Base-by-base conservation (phyloP, 2,797 vertebrate species). In the Squalus acanthias region DNA sequence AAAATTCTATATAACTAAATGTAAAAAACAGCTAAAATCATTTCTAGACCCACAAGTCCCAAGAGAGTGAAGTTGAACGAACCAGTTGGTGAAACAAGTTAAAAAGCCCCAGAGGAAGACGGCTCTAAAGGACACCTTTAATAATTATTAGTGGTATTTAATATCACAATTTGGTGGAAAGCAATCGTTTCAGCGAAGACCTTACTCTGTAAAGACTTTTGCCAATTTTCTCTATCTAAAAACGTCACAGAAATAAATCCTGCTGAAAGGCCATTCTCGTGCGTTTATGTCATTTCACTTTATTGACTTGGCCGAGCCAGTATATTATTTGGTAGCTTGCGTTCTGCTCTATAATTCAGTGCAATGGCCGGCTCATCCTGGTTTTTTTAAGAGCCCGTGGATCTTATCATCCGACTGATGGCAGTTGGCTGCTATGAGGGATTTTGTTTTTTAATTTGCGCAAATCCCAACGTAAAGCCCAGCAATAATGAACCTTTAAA, bases 391-490 rank as follows among this genome's bases (percentile, higher is more conserved):
- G 26, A n/a, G 26, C 63, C 15, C 12, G 26, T 53, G 70, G 70
- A 33, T 60, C 46, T 74, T 74, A 74, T 72, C 6, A 95, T 57
- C 39, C 46, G 22, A 95, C 70, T 60, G 69, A 53, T 33, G 67
- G 46, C 6, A 29, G 94, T 53, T 95, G 94, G 15, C 29, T 74
- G 26, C 9, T 17, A 0, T 20, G 29, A 57, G 94, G 70, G 94
- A 76, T 95, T 95, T 95, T 8, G 10, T n/a, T 95, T 39, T 72
- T 76, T 76, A 95, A 95, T 95, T 57, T 95, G 94, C 33, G 7
- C 70, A 76, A 76, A 76, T 53, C 70, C 46, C 17, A 13, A 53
- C 6, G 70, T 76, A 76, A 95, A 76, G 53, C 70, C 63, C 7
- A 0, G 50, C 12, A 22, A 76, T 95, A 74, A 57, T 57, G 70